These are phyloP conservation scores for Athalia circularis DNA, from an alignment of 2,888 invertebrate genomes.

Conservation along the genomic window DNA sequence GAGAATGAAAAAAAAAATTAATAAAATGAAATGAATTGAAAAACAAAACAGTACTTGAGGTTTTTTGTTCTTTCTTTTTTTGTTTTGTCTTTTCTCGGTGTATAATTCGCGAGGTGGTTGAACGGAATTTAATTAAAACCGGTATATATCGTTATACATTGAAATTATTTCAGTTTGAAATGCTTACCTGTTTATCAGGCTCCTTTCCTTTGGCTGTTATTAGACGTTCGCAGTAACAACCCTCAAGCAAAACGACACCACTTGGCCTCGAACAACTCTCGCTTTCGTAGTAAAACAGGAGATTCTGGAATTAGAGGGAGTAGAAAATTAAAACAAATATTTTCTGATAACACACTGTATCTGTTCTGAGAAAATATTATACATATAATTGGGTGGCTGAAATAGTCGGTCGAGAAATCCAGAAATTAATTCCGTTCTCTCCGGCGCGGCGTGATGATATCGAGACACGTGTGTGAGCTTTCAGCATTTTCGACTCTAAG, in stretches of 20 bases:
- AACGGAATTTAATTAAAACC: not conserved
- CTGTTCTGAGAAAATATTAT: not conserved
- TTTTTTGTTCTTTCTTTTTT: no score
- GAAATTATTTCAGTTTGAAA: no score
- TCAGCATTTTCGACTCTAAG: no score
- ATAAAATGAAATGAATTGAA: no score
- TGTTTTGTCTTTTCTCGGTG: no score
- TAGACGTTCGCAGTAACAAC: conserved; percentile 89
- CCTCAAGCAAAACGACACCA: conserved; percentile 90
- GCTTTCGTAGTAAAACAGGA: conserved; percentile 93
- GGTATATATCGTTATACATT: not conserved
- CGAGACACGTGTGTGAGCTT: no score
- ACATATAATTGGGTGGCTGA: no score
- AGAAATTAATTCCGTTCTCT: no score
- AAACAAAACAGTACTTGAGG: no score
- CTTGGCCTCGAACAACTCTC: conserved; percentile 87
- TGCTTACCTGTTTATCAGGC: conserved; percentile 73
- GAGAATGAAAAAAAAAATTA: no score
- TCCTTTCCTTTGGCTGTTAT: conserved; percentile 78
- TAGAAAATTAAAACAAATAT: conserved; percentile 26
- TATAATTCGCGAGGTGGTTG: not conserved
- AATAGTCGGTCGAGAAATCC: no score
- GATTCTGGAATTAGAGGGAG: conserved; percentile 82
- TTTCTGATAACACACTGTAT: conserved; percentile 3
- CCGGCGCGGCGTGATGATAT: no score